These are phyloP conservation scores for Deilephila elpenor DNA, from an alignment of 2,888 invertebrate species.

Conservation along the genomic window DNA sequence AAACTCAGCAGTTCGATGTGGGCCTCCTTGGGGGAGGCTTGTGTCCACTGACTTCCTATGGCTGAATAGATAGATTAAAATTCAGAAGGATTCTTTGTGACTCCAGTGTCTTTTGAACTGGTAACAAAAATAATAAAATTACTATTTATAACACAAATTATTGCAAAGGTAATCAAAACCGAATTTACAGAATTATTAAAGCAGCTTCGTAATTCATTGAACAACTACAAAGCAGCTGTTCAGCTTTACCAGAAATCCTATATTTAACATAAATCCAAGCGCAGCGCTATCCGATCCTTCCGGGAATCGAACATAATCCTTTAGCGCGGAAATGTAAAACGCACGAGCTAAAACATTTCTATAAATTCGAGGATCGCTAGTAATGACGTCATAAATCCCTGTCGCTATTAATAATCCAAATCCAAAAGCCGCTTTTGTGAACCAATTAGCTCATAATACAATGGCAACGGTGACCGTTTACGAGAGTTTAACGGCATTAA, in stretches of 20 bases:
- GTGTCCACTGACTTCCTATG: no score
- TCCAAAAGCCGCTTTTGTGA: slow-evolving; percentile 16
- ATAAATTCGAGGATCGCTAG: not conserved
- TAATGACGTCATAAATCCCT: slow-evolving; percentile 4
- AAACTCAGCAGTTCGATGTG: no score
- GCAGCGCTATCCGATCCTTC: not conserved
- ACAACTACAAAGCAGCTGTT: no score
- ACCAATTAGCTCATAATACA: slow-evolving; percentile 14
- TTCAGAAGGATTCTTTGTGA: no score
- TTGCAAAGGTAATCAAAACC: no score
- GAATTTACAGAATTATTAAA: no score
- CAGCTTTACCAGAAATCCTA: not conserved
- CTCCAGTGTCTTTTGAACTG: no score
- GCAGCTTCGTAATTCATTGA: no score
- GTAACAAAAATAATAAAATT: no score
- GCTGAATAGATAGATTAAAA: no score
- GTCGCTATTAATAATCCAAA: slow-evolving; percentile 11
- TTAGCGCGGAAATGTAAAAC: not conserved
- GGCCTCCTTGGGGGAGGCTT: no score
- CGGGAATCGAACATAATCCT: not conserved
- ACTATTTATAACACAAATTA: no score
- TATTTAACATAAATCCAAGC: not conserved
- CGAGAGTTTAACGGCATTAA: not conserved
- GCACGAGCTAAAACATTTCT: not conserved
- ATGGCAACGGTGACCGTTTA: not conserved